These are phyloP conservation scores for Macrotus californicus DNA, from an alignment of 2,113 vertebrate species.

Conservation along the genomic window DNA sequence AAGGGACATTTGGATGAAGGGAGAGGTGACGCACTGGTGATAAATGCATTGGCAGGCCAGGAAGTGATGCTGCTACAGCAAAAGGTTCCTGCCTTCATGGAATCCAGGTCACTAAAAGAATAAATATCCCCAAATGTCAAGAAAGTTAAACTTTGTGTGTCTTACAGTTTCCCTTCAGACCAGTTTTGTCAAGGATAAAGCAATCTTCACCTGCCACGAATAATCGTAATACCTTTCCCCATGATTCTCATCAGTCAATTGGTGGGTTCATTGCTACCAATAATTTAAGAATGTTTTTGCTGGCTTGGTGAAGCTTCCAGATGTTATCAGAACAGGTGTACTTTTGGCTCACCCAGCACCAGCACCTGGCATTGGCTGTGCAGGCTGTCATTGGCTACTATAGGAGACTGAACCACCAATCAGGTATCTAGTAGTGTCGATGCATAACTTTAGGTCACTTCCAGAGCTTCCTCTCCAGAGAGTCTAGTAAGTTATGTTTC, in stretches of 20 bases:
- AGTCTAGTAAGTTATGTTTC: background rate
- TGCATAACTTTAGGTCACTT: background rate
- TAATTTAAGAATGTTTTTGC: background rate
- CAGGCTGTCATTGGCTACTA: background rate
- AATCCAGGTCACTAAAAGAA: background rate
- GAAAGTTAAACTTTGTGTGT: background rate
- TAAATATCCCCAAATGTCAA: background rate
- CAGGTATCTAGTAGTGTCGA: background rate
- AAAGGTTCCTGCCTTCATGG: background rate
- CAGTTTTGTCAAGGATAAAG: background rate
- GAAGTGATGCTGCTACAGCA: accelerated
- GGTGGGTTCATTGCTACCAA: background rate
- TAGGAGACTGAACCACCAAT: background rate
- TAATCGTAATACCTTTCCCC: background rate
- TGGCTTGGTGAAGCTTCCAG: background rate
- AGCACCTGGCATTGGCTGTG: background rate
- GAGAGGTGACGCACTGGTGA: background rate
- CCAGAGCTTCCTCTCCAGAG: background rate
- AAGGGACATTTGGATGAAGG: background rate
- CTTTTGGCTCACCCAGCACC: background rate
- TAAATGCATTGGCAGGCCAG: background rate
- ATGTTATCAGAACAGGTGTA: background rate
- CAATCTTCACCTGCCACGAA: background rate
- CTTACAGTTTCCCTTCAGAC: background rate
- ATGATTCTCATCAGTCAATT: background rate